Percentiles rank a stretch among this genome's conserved stretches.
Conservation (phyloP, 2,888 invertebrate species). For the Apantesis nais region DNA sequence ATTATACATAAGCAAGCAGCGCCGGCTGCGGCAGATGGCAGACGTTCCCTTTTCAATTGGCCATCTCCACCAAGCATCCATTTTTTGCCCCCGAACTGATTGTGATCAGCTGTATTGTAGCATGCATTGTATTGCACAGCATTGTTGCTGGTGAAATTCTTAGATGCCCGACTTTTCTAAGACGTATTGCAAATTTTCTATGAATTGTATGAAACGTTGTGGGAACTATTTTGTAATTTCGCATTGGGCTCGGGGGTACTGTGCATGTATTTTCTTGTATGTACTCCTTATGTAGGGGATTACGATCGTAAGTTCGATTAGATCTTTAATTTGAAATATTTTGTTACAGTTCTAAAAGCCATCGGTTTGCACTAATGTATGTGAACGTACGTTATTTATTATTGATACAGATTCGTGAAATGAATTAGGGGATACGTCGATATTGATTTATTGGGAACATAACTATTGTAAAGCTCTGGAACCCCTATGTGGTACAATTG, state of each 20-base stretch:
- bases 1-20: constrained; percentile 52
- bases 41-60: constrained; percentile 79
- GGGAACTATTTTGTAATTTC: constrained; percentile 66
- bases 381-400: constrained; percentile 31
- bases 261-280: constrained; percentile 17
- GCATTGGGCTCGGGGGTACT: constrained; percentile 63
- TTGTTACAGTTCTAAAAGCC: constrained; percentile 44
- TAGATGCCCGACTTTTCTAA: constrained; percentile 66
- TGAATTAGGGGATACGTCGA: constrained; percentile 31
- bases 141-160: constrained; percentile 73
- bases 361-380: constrained; percentile 30
- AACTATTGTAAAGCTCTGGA: constrained; percentile 12
- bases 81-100: constrained; percentile 74
- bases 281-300: constrained; percentile 15
- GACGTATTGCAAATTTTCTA: constrained; percentile 71
- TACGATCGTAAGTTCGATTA: constrained; percentile 39
- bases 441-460: constrained; percentile 36
- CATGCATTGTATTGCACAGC: constrained; percentile 64
- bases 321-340: constrained; percentile 43
- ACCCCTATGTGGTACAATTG: constrained; percentile 12
- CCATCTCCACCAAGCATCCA: constrained; percentile 66
- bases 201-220: constrained; percentile 62
- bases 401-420: constrained; percentile 27
- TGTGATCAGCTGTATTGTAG: constrained; percentile 75
- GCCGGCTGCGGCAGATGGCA: constrained; percentile 79